phyloP scores from a whole-genome alignment of 2,113 vertebrate species.

The Osmerus eperlanus region DNA sequence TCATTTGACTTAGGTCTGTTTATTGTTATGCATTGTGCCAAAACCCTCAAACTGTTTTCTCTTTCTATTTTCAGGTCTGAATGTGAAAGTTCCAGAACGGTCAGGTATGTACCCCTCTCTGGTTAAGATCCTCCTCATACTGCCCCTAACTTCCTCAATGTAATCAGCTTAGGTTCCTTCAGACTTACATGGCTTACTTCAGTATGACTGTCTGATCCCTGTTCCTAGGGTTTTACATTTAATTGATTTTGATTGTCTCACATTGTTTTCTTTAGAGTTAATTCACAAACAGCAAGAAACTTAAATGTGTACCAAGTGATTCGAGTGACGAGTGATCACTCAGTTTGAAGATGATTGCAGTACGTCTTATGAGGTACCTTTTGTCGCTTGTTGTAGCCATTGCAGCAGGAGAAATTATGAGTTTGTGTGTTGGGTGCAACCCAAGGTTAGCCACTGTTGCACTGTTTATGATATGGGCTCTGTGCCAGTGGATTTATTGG shows the following conservation, averaged over 20 bases:
- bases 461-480: constrained; percentile 20
- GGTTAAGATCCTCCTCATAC: neutral
- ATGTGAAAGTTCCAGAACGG: constrained; percentile 50
- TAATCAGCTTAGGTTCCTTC: too few relatives aligned
- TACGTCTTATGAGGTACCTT: constrained; percentile 15
- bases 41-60: constrained; percentile 4
- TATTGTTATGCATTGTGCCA: neutral
- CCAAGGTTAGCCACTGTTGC: constrained; percentile 39
- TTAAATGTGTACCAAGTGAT: neutral
- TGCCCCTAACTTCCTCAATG: neutral
- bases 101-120: constrained; percentile 49
- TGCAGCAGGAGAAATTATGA: constrained; percentile 32
- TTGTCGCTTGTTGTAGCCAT: constrained; percentile 24
- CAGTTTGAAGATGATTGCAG: constrained; percentile 10
- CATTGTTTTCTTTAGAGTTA: too few relatives aligned
- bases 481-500: constrained; percentile 27
- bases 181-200: too few relatives aligned
- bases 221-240: too few relatives aligned
- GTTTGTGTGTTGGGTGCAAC: constrained; percentile 28
- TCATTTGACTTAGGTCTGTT: too few relatives aligned
- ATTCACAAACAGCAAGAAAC: too few relatives aligned
- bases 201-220: too few relatives aligned
- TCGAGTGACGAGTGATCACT: constrained; percentile 3
- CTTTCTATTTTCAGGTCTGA: constrained; percentile 51
- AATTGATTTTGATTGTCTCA: too few relatives aligned